Evolutionary conservation across 2,797 vertebrate genomes (phyloP).

Genomic region (Petrocephalus sullivani): DNA sequence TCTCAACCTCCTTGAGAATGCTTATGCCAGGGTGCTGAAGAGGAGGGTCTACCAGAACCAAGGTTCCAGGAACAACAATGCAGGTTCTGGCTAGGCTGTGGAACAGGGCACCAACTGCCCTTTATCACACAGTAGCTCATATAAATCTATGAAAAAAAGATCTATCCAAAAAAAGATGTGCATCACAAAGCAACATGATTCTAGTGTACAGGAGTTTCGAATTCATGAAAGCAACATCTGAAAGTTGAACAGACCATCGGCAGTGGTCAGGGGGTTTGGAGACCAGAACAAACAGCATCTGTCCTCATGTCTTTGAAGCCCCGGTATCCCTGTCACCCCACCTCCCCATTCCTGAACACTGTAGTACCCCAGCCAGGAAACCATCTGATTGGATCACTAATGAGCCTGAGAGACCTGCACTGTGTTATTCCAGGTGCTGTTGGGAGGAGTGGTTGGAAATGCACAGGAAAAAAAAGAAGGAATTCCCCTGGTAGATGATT

Average conservation of each 20-base stretch:
- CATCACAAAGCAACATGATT: neutral
- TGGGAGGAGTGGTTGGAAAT: conserved; percentile 56
- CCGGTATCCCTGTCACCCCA: conserved; percentile 1
- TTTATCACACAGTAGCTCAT: too few relatives aligned
- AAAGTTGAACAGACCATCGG: conserved; percentile 33
- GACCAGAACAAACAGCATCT: conserved; percentile 44
- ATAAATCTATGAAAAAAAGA: too few relatives aligned
- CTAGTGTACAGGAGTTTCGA: neutral
- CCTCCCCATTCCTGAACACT: conserved; percentile 49
- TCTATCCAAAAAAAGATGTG: neutral
- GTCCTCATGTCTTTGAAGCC: conserved; percentile 44
- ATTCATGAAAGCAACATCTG: neutral
- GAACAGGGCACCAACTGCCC: too few relatives aligned
- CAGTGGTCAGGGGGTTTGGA: conserved; percentile 37
- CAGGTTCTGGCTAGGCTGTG: too few relatives aligned
- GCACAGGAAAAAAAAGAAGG: conserved; percentile 49
- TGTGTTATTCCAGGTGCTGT: conserved; percentile 72
- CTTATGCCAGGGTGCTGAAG: too few relatives aligned
- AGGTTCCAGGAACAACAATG: too few relatives aligned
- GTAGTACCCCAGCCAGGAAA: conserved; percentile 53
- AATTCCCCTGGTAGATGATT: conserved; percentile 41
- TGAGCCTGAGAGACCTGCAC: conserved; percentile 59
- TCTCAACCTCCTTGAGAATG: too few relatives aligned
- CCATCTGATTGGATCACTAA: conserved; percentile 62
- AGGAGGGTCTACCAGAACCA: too few relatives aligned